Percentiles rank a stretch among this genome's conserved stretches.
Conservation (phyloP, 2,113 vertebrate genomes). For the Setophaga coronata region DNA sequence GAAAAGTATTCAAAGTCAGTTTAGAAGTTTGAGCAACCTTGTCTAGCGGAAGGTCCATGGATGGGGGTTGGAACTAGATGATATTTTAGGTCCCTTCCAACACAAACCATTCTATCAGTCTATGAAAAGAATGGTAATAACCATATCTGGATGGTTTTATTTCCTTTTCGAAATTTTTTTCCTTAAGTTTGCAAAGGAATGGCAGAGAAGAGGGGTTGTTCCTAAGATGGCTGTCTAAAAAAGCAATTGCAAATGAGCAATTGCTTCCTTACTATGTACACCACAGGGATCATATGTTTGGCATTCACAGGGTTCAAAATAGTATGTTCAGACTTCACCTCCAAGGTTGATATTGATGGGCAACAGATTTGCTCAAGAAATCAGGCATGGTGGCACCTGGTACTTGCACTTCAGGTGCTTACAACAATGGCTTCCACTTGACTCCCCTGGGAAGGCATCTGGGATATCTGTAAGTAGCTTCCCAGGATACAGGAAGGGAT, state of each 20-base stretch:
- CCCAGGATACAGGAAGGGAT: fast-evolving
- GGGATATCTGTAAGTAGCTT: background rate
- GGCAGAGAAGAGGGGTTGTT: background rate
- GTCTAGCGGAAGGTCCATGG: background rate
- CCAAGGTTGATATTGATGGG: background rate
- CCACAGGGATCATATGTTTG: background rate
- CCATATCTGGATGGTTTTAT: fast-evolving
- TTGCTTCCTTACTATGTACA: background rate
- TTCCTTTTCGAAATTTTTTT: background rate
- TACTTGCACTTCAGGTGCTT: background rate
- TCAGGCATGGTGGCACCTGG: background rate
- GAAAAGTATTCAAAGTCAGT: background rate
- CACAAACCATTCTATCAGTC: background rate
- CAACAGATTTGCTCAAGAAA: background rate
- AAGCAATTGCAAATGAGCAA: background rate
- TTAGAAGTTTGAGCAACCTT: background rate
- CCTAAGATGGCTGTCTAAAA: background rate
- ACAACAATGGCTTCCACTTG: background rate
- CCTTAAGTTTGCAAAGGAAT: background rate
- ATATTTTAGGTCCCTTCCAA: background rate
- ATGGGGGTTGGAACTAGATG: background rate
- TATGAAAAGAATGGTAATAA: background rate
- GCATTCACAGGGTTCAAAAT: background rate
- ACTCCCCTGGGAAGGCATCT: background rate
- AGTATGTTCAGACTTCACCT: background rate